Conservation (phyloP, 2,797 vertebrate genomes). For the Onychomys torridus region DNA sequence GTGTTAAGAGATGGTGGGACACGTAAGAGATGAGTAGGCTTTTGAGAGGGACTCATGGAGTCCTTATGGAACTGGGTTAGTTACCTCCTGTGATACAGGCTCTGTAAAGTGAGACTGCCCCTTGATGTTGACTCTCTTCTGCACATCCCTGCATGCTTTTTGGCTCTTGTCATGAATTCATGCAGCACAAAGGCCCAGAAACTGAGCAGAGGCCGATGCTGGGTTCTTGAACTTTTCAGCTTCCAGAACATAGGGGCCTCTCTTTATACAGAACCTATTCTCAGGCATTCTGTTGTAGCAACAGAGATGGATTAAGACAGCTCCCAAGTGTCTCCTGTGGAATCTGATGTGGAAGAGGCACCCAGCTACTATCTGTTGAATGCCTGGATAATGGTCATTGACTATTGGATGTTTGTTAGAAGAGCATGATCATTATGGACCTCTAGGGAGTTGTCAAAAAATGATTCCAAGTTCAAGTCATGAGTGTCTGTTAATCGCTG, state of each 20-base stretch:
- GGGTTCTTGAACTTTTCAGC: background rate
- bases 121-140: background rate
- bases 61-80: background rate
- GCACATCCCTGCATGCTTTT: background rate
- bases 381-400: background rate
- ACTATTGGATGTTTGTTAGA: background rate
- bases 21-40: background rate
- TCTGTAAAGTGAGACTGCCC: background rate
- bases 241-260: background rate
- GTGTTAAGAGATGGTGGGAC: background rate
- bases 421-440: background rate
- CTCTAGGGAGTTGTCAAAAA: constrained; percentile 11
- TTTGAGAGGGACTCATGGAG: background rate
- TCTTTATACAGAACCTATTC: background rate
- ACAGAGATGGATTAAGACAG: background rate
- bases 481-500: background rate
- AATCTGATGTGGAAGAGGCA: background rate
- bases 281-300: background rate
- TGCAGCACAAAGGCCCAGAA: background rate
- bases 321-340: background rate
- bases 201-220: background rate
- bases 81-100: background rate
- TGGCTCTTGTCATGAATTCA: background rate
- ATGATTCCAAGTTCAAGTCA: background rate
- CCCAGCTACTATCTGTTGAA: background rate